Percentiles rank a stretch among this genome's conserved stretches.
These are phyloP conservation scores for Lathamus discolor DNA, from an alignment of 2,113 vertebrate genomes.

Conservation along the genomic window DNA sequence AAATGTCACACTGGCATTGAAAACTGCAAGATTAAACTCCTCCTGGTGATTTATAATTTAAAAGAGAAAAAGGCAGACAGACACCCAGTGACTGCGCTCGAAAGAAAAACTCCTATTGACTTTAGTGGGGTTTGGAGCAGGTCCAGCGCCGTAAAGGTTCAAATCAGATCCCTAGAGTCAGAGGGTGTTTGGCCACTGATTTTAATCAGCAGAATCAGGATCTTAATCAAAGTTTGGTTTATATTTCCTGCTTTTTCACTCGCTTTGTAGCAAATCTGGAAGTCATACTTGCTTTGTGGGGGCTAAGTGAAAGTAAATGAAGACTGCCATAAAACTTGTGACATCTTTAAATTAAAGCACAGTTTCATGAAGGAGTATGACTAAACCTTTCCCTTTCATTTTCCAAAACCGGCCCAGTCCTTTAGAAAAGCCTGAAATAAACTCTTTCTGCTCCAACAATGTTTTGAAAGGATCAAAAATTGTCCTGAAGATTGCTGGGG, in stretches of 20 bases:
- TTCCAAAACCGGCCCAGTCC: background rate
- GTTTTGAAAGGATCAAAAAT: background rate
- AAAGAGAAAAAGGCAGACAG: constrained; percentile 38
- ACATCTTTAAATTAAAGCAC: constrained; percentile 48
- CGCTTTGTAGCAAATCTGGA: constrained; percentile 23
- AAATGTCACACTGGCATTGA: constrained; percentile 36
- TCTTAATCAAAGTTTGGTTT: constrained; percentile 48
- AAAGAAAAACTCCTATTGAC: constrained; percentile 29
- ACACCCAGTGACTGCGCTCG: background rate
- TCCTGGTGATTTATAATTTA: constrained; percentile 39
- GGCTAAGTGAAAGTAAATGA: constrained; percentile 43
- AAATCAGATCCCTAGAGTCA: constrained; percentile 35
- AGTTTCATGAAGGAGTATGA: background rate
- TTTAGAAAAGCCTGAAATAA: constrained; percentile 3
- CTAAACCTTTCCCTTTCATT: background rate
- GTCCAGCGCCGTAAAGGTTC: constrained; percentile 24
- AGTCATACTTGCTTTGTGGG: background rate
- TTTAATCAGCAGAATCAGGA: constrained; percentile 46
- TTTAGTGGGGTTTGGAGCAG: constrained; percentile 24
- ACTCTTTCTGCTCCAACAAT: background rate
- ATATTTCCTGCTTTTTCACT: constrained; percentile 45
- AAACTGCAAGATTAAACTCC: constrained; percentile 38
- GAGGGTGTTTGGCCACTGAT: constrained; percentile 17
- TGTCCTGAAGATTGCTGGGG: background rate
- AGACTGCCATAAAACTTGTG: constrained; percentile 2